phyloP scores from a whole-genome alignment of 1,140 invertebrate genomes.

The Proales similis region DNA sequence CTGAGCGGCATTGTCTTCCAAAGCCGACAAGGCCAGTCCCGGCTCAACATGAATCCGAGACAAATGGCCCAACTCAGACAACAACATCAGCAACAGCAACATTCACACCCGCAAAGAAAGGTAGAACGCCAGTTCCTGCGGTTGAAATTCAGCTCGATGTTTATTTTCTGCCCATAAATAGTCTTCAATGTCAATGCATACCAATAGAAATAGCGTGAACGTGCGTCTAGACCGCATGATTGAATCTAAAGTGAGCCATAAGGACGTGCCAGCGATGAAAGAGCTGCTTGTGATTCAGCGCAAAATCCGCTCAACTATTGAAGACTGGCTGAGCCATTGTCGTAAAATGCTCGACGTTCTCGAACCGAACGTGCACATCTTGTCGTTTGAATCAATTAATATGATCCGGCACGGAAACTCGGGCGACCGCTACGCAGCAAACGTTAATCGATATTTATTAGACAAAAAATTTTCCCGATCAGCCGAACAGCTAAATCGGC shows the following conservation, averaged over 20 bases:
- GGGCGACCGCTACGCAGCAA: too few species aligned
- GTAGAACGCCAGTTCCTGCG: background rate
- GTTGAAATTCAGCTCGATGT: background rate
- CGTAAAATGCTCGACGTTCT: background rate
- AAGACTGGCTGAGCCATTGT: constrained; percentile 20
- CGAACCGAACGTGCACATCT: constrained; percentile 13
- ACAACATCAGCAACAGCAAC: constrained; percentile 31
- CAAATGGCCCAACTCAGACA: constrained; percentile 10
- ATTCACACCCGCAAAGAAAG: background rate
- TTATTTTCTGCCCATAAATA: background rate
- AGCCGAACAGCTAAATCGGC: too few species aligned
- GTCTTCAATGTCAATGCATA: constrained; percentile 8
- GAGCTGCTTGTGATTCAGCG: constrained; percentile 8
- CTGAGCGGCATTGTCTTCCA: background rate
- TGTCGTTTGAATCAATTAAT: too few species aligned
- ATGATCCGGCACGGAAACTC: too few species aligned
- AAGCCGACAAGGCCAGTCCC: constrained; percentile 18
- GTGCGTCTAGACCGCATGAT: background rate
- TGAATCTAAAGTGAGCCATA: constrained; percentile 6
- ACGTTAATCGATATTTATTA: too few species aligned
- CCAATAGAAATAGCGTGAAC: background rate
- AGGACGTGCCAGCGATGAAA: constrained; percentile 32
- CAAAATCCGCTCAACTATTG: constrained; percentile 26
- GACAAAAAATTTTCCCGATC: too few species aligned
- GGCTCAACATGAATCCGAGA: constrained; percentile 9